phyloP scores from a whole-genome alignment of 2,888 invertebrate species.

The Drosophila subsilvestris region DNA sequence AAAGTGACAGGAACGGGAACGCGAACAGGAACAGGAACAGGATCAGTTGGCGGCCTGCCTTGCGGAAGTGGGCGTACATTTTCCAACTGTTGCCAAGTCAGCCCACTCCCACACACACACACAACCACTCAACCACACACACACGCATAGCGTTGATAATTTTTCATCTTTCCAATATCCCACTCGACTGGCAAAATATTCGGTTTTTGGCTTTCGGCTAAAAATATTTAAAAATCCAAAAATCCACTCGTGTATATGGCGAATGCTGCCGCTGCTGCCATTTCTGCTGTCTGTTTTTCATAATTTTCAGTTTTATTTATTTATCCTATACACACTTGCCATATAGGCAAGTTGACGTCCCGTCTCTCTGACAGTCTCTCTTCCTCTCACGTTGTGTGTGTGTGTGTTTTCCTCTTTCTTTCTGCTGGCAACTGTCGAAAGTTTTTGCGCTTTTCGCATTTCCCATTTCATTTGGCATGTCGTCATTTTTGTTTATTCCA shows the following conservation, averaged over 20 bases:
- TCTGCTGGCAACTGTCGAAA: slow-evolving; percentile 36
- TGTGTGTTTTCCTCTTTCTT: slow-evolving; percentile 29
- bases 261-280: slow-evolving; percentile 32
- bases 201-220: slow-evolving; percentile 53
- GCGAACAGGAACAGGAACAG: slow-evolving; percentile 10
- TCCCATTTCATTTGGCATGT: slow-evolving; percentile 54
- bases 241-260: slow-evolving; percentile 45
- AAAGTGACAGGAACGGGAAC: neutral
- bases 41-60: neutral
- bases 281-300: slow-evolving; percentile 69
- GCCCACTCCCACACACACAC: slow-evolving; percentile 16
- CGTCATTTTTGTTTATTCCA: slow-evolving; percentile 70
- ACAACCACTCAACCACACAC: slow-evolving; percentile 4
- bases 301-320: slow-evolving; percentile 72
- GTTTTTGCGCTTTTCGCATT: slow-evolving; percentile 40
- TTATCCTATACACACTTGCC: slow-evolving; percentile 46
- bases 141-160: slow-evolving; percentile 29
- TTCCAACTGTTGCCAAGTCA: slow-evolving; percentile 65
- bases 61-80: slow-evolving; percentile 67
- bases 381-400: neutral
- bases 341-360: neutral
- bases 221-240: slow-evolving; percentile 67
- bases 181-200: slow-evolving; percentile 51
- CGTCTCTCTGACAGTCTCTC: neutral
- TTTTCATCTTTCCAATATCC: slow-evolving; percentile 74